Percentiles rank a stretch among this genome's conserved stretches.
phyloP scores from a whole-genome alignment of 2,888 invertebrate species.

The Lamellibrachia satsuma region DNA sequence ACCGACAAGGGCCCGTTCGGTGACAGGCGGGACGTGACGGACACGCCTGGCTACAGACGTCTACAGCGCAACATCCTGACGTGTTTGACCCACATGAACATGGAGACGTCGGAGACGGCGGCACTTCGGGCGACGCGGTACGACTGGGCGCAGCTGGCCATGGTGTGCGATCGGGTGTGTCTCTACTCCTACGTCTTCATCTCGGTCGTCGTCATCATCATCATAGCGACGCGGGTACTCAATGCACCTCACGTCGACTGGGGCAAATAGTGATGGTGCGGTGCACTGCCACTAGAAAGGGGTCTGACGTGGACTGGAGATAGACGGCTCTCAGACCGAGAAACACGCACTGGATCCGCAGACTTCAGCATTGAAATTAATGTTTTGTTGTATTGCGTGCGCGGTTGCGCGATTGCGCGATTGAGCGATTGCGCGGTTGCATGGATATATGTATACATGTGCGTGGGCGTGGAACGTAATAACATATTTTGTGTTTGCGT shows the following conservation, averaged over 20 bases:
- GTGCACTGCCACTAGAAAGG: no score
- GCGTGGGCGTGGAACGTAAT: no score
- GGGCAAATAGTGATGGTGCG: not conserved
- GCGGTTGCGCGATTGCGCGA: no score
- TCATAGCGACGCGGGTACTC: not conserved
- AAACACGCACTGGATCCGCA: no score
- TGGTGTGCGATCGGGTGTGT: not conserved
- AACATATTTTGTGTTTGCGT: no score
- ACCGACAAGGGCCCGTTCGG: not conserved
- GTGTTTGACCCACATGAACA: constrained; percentile 4
- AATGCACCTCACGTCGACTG: constrained; percentile 9
- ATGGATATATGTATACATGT: no score
- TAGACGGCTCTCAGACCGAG: no score
- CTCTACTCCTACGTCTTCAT: not conserved
- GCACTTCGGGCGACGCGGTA: not conserved
- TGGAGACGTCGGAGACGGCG: not conserved
- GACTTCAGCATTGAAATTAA: no score
- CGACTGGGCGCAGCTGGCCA: not conserved
- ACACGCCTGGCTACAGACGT: not conserved
- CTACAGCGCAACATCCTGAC: not conserved
- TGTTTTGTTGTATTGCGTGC: no score
- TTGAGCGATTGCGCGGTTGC: no score
- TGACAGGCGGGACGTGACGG: not conserved
- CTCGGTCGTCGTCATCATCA: not conserved
- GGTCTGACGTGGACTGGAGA: no score